Evolutionary conservation across 2,797 vertebrate genomes (phyloP), one percentile per base, ranked within the genome.

Genomic region (Cuniculus paca): DNA sequence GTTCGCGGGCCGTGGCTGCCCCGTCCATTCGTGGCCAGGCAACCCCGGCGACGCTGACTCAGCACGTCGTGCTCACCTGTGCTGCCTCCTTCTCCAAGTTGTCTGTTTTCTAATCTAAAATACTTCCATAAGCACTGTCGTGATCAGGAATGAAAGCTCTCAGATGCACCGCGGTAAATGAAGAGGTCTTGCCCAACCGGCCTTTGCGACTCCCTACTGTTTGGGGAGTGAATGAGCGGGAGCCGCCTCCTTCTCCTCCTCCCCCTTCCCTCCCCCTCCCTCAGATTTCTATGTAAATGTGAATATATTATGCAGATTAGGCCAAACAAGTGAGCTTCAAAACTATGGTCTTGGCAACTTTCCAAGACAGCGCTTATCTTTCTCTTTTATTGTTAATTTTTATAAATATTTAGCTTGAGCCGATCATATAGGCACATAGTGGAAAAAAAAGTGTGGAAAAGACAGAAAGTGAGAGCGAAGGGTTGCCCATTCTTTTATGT

Each of bases 351-450:
- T 90, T 50, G 65, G 81, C 54, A 52, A 74, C 68, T 65, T 54
- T 94, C 81, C 48, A 13, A 4, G 6, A 42, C 8, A 36, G 10
- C 11, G 28, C 45, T 77, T 65, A 22, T 22, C n/a, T 84, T 91
- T 61, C 61, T 81, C 83, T 74, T 83, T 88, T 39, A 80, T 91
- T 88, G 83, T 93, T 56, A 56, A 58, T 84, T 79, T 93, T 80
- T 61, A 75, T 52, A 63, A 42, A 52, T 42, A 16, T 95, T 79
- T 90, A 77, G 7, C 28, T 72, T 34, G 34, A 90, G 75, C 48
- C 9, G 9, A n/a, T 39, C 54, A 50, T 26, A 58, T 26, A 79
- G 82, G 45, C 63, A 52, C 63, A 4, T 14, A 7, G 54, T 20
- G 5, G 19, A 54, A 54, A 54, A 58, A n/a, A 17, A 77, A 17